Evolutionary conservation across 2,888 invertebrate species (phyloP), one percentile per base, ranked within the genome.

Genomic region (Galeruca laticollis): DNA sequence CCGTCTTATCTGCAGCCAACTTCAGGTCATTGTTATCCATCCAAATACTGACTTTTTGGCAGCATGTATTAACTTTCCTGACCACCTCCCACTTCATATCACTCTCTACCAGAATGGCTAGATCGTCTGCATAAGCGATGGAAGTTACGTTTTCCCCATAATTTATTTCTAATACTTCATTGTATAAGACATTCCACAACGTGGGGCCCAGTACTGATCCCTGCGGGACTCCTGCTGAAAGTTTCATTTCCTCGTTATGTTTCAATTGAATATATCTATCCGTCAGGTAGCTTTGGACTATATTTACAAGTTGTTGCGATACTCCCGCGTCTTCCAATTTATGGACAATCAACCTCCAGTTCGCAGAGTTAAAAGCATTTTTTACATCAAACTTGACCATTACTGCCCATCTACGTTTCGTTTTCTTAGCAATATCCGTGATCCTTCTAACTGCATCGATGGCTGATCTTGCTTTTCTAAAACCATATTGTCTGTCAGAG

Each of bases 331-430:
- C 56, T 13, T 15, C 31, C 47, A 74, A 33, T 10, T 20, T 59
- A 0, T 10, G 43, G 0, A 15, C 9, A 68, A 71, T 73, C 0
- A 43, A 40, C n/a, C n/a, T n/a, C n/a, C n/a, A n/a, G n/a, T n/a
- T n/a, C 18, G 69, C 73, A 1, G 65, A 60, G 57, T 75, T 75
- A 31, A 75, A 74, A 1, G 74, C 74, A 13, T 51, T 51, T 10
- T 21, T 20, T 3, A 51, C 21, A 21, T 51, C 51, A 49, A 49
- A 15, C 6, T 63, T 20, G 3, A 21, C 40, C 9, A 40, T 13
- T 10, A 8, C 60, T 8, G 52, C 40, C 18, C 54, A 37, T 13
- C n/a, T n/a, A n/a, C n/a, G n/a, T n/a, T n/a, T n/a, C n/a, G n/a
- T n/a, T n/a, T n/a, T n/a, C n/a, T n/a, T n/a, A n/a, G n/a, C n/a